These are phyloP conservation scores for Leuciscus waleckii DNA, from an alignment of 2,797 vertebrate genomes.

Conservation along the genomic window DNA sequence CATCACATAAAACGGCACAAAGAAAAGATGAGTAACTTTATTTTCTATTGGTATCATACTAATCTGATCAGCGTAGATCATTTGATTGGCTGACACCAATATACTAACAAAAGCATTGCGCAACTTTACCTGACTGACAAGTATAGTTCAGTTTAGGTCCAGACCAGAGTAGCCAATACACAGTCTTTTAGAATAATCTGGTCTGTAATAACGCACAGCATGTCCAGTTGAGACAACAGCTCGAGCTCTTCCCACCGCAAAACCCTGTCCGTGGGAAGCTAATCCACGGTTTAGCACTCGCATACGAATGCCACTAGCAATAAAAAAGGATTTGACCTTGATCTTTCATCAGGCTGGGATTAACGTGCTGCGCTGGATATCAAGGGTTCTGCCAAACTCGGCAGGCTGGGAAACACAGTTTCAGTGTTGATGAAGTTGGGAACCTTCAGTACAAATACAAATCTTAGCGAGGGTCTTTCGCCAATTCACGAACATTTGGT, in stretches of 20 bases:
- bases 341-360: constrained; percentile 35
- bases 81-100: neutral
- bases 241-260: neutral
- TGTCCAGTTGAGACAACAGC: neutral
- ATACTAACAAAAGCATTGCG: neutral
- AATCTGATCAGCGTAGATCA: neutral
- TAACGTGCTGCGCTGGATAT: constrained; percentile 17
- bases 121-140: neutral
- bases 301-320: constrained; percentile 35
- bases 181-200: too few relatives aligned
- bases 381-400: neutral
- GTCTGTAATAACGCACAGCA: neutral
- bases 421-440: constrained; percentile 21
- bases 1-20: neutral
- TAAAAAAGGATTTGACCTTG: constrained; percentile 30
- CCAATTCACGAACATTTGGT: neutral
- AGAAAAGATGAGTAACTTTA: neutral
- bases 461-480: neutral
- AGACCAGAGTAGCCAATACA: neutral
- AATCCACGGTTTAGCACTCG: constrained; percentile 15
- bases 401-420: constrained; percentile 16
- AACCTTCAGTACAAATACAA: constrained; percentile 42
- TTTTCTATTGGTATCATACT: neutral
- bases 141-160: neutral
- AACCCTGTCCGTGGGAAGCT: constrained; percentile 31